Conservation (phyloP, 2,888 invertebrate genomes). For the Xylota segnis region DNA sequence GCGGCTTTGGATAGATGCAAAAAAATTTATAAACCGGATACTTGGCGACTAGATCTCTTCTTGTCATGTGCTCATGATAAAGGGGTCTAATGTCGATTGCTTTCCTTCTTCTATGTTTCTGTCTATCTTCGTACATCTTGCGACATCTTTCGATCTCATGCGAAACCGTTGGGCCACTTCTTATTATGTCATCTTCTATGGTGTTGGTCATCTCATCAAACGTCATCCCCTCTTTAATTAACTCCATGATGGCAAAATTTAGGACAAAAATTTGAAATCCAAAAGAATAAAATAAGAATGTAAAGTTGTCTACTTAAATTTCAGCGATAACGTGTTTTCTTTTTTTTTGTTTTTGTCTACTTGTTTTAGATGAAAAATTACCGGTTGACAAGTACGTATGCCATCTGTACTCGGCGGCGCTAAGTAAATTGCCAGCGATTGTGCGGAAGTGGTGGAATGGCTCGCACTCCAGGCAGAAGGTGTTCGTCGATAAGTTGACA, state of each 20-base stretch:
- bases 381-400: conserved; percentile 85
- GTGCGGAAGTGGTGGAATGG: conserved; percentile 92
- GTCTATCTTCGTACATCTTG: conserved; percentile 79
- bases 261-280: not conserved
- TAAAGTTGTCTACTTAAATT: conserved; percentile 5
- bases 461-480: conserved; percentile 87
- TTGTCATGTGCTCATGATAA: conserved; percentile 77
- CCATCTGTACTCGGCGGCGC: conserved; percentile 88
- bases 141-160: conserved; percentile 81
- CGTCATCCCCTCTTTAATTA: conserved; percentile 65
- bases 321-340: conserved; percentile 4
- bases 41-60: conserved; percentile 70
- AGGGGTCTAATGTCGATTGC: conserved; percentile 79
- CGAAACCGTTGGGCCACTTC: conserved; percentile 77
- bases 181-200: conserved; percentile 54
- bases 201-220: conserved; percentile 78
- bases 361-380: conserved; percentile 79
- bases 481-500: conserved; percentile 89
- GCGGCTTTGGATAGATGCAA: conserved; percentile 79
- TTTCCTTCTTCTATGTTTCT: conserved; percentile 36
- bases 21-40: conserved; percentile 79
- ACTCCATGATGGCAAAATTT: conserved; percentile 45
- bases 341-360: conserved; percentile 4
- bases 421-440: conserved; percentile 89
- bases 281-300: conserved; percentile 8